Evolutionary conservation across 1,140 invertebrate species (phyloP).

Genomic region (Oedothorax gibbosus): DNA sequence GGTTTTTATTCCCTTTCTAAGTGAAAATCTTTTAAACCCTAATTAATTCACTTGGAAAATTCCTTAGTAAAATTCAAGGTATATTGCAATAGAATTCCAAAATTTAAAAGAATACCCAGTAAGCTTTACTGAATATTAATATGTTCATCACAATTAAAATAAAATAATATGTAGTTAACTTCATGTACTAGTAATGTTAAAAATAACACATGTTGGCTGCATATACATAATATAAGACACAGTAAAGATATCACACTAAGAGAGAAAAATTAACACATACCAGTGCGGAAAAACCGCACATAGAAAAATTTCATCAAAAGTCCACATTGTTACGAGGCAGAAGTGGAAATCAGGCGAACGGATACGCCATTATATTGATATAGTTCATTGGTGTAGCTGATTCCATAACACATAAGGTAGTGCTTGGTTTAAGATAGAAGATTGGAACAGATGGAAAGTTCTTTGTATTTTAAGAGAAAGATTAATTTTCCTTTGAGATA

Average conservation of each 20-base stretch:
- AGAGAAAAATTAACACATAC: conserved; percentile 54
- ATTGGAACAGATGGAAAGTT: conserved; percentile 51
- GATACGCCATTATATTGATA: conserved; percentile 32
- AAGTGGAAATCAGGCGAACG: conserved; percentile 16
- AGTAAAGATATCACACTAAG: conserved; percentile 14
- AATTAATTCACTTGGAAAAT: no score
- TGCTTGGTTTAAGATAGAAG: conserved; percentile 34
- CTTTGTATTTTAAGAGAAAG: conserved; percentile 29
- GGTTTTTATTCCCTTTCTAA: no score
- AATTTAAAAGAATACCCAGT: background rate
- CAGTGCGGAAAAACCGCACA: conserved; percentile 60
- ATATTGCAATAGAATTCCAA: no score
- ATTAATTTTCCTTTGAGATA: conserved; percentile 32
- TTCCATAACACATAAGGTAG: conserved; percentile 18
- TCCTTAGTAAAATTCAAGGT: no score
- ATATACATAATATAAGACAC: background rate
- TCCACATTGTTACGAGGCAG: conserved; percentile 40
- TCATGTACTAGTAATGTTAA: background rate
- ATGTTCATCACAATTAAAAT: background rate
- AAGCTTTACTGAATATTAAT: background rate
- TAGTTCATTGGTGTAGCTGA: conserved; percentile 31
- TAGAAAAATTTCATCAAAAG: conserved; percentile 48
- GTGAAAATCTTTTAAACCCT: no score
- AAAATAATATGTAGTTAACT: no score
- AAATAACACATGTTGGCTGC: conserved; percentile 38